Percentiles rank a stretch among this genome's conserved stretches.
phyloP scores from a whole-genome alignment of 2,888 invertebrate genomes.

The Hirudinaria manillensis region DNA sequence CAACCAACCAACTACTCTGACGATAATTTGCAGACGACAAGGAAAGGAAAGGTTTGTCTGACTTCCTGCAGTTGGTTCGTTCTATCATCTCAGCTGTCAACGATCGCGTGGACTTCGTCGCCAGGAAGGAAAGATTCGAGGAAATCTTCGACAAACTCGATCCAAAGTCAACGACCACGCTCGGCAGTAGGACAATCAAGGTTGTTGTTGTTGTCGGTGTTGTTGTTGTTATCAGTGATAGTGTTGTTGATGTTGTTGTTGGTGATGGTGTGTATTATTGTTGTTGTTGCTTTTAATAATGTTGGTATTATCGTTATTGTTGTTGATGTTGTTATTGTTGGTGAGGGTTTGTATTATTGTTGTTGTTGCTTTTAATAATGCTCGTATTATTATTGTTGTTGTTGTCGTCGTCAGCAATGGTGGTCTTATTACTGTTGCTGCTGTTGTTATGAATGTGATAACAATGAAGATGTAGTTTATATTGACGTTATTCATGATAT shows the following conservation, averaged over 20 bases:
- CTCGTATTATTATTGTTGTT: no score
- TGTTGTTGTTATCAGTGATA: background rate
- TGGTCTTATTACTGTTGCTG: no score
- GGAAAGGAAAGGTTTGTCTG: slow-evolving; percentile 74
- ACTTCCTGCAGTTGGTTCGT: slow-evolving; percentile 74
- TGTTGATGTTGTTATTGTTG: no score
- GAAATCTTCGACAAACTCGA: slow-evolving; percentile 88
- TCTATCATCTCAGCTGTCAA: slow-evolving; percentile 84
- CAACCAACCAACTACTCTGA: no score
- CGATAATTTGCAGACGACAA: slow-evolving; percentile 2
- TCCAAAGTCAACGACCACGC: slow-evolving; percentile 76
- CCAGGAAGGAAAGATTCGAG: slow-evolving; percentile 77
- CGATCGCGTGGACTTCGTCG: slow-evolving; percentile 83
- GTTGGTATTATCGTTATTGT: no score
- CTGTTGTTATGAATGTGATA: no score
- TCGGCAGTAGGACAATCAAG: slow-evolving; percentile 71
- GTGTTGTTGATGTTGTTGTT: background rate
- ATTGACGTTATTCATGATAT: no score
- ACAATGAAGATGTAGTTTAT: no score
- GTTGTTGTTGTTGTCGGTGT: slow-evolving; percentile 39
- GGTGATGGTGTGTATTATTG: background rate
- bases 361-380: no score
- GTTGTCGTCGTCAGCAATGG: no score
- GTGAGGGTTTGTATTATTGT: no score
- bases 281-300: no score